Evolutionary conservation across 2,797 vertebrate genomes (phyloP).

Genomic region (Halcyon leucocephala): DNA sequence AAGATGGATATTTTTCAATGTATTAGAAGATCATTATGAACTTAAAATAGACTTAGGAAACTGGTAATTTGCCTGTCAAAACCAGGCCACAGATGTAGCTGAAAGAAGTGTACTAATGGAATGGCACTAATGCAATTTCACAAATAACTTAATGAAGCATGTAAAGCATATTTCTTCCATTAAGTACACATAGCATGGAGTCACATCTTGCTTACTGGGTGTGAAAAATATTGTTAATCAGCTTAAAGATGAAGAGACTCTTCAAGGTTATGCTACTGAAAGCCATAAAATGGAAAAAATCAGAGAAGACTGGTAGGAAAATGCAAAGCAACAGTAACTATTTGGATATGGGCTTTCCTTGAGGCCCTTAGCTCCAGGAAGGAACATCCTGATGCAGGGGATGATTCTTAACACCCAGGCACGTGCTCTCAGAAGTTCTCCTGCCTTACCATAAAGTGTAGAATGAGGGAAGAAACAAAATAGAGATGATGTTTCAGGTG

Average conservation of each 20-base stretch:
- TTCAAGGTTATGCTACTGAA: conserved; percentile 76
- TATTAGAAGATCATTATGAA: conserved; percentile 71
- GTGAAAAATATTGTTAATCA: conserved; percentile 78
- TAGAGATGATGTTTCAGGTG: not conserved
- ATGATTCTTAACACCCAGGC: not conserved
- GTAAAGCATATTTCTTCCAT: conserved; percentile 74
- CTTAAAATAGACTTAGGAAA: conserved; percentile 65
- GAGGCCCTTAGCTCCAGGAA: not conserved
- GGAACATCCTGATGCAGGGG: not conserved
- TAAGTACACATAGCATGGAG: conserved; percentile 76
- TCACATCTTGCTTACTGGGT: conserved; percentile 69
- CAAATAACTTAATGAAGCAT: conserved; percentile 83
- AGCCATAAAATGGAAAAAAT: conserved; percentile 33
- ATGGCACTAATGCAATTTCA: conserved; percentile 80
- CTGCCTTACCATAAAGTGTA: not conserved
- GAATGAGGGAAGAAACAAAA: not conserved
- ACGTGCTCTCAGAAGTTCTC: not conserved
- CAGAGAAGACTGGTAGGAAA: conserved; percentile 37
- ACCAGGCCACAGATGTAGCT: conserved; percentile 54
- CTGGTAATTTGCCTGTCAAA: conserved; percentile 78
- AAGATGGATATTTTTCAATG: conserved; percentile 62
- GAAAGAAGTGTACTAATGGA: conserved; percentile 69
- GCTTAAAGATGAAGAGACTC: conserved; percentile 65
- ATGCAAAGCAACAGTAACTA: conserved; percentile 7
- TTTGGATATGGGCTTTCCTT: conserved; percentile 27